Conservation (phyloP, 2,113 vertebrate species). For the Cyprinus carpio region DNA sequence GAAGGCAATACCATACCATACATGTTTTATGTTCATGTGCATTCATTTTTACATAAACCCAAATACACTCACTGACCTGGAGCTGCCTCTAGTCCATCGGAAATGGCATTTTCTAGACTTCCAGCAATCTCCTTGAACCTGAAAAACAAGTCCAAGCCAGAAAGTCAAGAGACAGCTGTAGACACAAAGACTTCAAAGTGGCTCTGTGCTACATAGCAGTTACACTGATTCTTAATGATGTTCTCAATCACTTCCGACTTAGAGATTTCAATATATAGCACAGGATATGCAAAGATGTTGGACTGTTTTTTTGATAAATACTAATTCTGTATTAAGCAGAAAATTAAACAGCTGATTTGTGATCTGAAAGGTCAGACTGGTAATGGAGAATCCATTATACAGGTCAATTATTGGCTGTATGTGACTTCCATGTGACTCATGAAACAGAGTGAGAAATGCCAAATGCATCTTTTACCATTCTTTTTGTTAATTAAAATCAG, state of each 20-base stretch:
- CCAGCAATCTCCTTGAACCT: constrained; percentile 95
- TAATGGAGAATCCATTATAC: background rate
- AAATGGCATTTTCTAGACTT: constrained; percentile 84
- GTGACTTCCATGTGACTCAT: background rate
- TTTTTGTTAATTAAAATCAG: background rate
- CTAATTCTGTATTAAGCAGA: background rate
- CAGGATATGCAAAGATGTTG: background rate
- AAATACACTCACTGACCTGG: constrained; percentile 77
- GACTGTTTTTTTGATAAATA: background rate
- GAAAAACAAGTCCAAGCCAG: constrained; percentile 46
- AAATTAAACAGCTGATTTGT: background rate
- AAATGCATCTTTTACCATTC: background rate
- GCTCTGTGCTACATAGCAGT: background rate
- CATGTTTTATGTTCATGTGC: background rate
- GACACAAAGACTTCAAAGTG: background rate
- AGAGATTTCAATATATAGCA: too few relatives aligned
- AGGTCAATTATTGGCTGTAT: background rate
- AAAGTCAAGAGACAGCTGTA: constrained; percentile 23
- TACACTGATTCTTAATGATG: background rate
- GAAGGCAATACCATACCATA: too few relatives aligned
- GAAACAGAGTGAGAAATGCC: background rate
- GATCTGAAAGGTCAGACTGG: constrained; percentile 13
- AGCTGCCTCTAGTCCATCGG: constrained; percentile 80
- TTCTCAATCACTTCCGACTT: background rate
- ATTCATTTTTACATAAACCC: background rate